Conservation (phyloP, 2,888 invertebrate species). For the Danaus chrysippus region DNA sequence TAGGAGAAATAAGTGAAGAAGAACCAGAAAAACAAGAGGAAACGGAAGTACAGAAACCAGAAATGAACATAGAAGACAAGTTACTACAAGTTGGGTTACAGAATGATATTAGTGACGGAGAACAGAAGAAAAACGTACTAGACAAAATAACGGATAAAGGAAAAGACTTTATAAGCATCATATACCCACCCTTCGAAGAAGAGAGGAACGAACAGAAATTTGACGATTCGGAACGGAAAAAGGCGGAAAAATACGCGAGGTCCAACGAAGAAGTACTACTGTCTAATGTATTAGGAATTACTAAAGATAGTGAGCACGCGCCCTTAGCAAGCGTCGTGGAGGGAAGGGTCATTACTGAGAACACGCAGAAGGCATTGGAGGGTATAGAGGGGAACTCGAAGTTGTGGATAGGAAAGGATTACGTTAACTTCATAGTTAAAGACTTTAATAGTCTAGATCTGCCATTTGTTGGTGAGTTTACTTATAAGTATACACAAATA, state of each 20-base stretch:
- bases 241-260: conserved; percentile 69
- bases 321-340: conserved; percentile 65
- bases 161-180: conserved; percentile 69
- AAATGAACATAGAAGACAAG: conserved; percentile 82
- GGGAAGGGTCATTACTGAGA: conserved; percentile 61
- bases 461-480: conserved; percentile 82
- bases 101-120: conserved; percentile 39
- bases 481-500: no score
- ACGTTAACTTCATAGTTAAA: conserved; percentile 96
- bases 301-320: conserved; percentile 50
- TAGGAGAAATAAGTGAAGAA: conserved; percentile 16
- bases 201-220: conserved; percentile 65
- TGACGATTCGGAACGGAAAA: conserved; percentile 67
- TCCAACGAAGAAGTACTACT: conserved; percentile 64
- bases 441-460: conserved; percentile 94
- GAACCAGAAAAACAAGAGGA: conserved; percentile 38
- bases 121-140: conserved; percentile 60
- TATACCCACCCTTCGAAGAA: conserved; percentile 68
- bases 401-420: conserved; percentile 97
- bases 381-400: conserved; percentile 85
- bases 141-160: conserved; percentile 68
- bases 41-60: conserved; percentile 37
- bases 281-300: conserved; percentile 53
- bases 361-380: conserved; percentile 54
- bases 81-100: conserved; percentile 69